Conservation (phyloP, 2,797 vertebrate species). For the Syngnathus rostellatus region DNA sequence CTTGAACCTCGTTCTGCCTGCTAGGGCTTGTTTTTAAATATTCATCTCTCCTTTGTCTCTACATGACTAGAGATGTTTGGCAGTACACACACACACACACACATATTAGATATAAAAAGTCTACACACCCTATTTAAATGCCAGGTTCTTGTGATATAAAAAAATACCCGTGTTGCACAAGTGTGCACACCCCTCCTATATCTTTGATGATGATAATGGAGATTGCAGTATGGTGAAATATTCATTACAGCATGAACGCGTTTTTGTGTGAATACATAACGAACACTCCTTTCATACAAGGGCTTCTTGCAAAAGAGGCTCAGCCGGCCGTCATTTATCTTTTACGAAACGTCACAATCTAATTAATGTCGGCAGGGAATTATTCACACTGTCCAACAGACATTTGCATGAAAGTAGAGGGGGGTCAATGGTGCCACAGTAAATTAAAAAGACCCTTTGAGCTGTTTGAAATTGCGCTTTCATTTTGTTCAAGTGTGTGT, state of each 20-base stretch:
- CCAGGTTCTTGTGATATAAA: too few species aligned
- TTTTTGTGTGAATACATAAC: not conserved
- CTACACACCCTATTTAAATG: too few species aligned
- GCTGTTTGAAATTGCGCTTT: not conserved
- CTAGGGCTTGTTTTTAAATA: not conserved
- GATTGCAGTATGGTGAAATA: conserved; percentile 44
- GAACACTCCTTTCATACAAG: not conserved
- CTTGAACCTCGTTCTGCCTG: not conserved
- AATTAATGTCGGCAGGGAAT: not conserved
- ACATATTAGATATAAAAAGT: too few species aligned
- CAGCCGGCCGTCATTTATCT: not conserved
- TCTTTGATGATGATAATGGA: conserved; percentile 14
- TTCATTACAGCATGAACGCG: conserved; percentile 32
- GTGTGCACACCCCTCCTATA: too few species aligned
- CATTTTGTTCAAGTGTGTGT: not conserved
- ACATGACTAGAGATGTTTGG: not conserved
- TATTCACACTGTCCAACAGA: not conserved
- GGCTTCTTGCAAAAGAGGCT: not conserved
- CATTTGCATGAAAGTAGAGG: not conserved
- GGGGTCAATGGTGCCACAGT: not conserved
- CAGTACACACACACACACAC: not conserved
- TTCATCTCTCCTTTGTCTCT: conserved; percentile 2
- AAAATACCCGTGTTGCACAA: too few species aligned
- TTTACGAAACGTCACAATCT: not conserved
- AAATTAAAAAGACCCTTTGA: not conserved